Conservation (phyloP, 2,113 vertebrate species). For the Myrmecobius fasciatus region DNA sequence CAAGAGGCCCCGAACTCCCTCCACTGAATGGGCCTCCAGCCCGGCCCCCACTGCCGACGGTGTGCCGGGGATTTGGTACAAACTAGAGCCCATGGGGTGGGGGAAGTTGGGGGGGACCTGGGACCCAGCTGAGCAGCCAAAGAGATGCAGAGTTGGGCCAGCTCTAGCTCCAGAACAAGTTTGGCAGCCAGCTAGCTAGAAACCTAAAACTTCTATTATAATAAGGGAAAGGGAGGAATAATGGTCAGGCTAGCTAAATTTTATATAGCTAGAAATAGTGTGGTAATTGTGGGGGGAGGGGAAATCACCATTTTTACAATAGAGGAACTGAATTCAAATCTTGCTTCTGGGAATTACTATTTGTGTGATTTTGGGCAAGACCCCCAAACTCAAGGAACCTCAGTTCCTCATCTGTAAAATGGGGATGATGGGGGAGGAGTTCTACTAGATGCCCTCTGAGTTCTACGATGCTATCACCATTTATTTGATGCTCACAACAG, state of each 20-base stretch:
- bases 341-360: no score
- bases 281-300: neutral
- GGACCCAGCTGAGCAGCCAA: fast-evolving
- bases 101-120: fast-evolving
- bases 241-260: neutral
- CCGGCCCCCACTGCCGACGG: neutral
- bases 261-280: neutral
- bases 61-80: neutral
- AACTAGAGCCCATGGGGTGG: neutral
- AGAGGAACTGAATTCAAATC: neutral
- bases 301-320: neutral
- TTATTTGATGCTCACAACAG: neutral
- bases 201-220: neutral
- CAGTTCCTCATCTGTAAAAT: neutral
- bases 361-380: fast-evolving
- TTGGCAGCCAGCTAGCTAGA: neutral
- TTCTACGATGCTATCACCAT: neutral
- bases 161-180: neutral
- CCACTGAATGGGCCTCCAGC: neutral
- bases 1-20: slow-evolving; percentile 58
- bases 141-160: neutral
- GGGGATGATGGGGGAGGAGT: neutral
- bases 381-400: neutral
- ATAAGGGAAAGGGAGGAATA: neutral
- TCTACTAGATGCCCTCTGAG: neutral